Base-by-base conservation (phyloP, 2,113 vertebrate species). In the Notarius lentiginosus region DNA sequence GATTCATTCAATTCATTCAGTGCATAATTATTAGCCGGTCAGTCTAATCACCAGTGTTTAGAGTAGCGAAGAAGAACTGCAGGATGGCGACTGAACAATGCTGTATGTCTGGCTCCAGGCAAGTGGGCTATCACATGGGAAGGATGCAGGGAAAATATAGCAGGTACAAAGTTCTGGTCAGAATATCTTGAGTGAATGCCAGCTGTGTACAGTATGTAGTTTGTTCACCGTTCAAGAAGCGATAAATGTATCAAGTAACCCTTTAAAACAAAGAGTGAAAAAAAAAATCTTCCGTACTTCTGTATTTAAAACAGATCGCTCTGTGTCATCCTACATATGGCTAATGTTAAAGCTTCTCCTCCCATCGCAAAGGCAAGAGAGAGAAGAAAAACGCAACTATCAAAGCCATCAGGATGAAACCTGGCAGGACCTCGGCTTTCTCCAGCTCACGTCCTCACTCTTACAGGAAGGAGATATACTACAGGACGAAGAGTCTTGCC, bases 401-500 rank as follows among this genome's bases (percentile, higher is more conserved):
- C 89, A 14, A 87, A 79, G 79, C 89, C 30, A 84, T 86, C 91
- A 91, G 92, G 90, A 89, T 89, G 90, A 91, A 91, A 93, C 41
- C 41, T 41, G 41, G 91, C 90, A 91, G 91, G 91, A 91, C 88
- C 91, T 79, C 65, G 83, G 82, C 86, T 89, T 89, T 88, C 79
- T 85, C 58, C 80, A 84, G 88, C 34, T 63, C 24, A 47, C 70
- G 49, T 22, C 79, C 90, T 70, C 5, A 22, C 51, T 87, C 87
- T 91, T 82, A 76, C 87, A 89, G 79, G 89, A 90, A 90, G 89
- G 91, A 92, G 92, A 90, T 90, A 91, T 92, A 88, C 89, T 94
- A 93, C 91, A 93, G 93, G 93, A 92, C 90, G 86, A 89, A 93
- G 93, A 70, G 90, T 91, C 93, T 94, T 90, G 93, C 93, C 91